Evolutionary conservation across 2,113 vertebrate species (phyloP).

Genomic region (Etheostoma cragini): DNA sequence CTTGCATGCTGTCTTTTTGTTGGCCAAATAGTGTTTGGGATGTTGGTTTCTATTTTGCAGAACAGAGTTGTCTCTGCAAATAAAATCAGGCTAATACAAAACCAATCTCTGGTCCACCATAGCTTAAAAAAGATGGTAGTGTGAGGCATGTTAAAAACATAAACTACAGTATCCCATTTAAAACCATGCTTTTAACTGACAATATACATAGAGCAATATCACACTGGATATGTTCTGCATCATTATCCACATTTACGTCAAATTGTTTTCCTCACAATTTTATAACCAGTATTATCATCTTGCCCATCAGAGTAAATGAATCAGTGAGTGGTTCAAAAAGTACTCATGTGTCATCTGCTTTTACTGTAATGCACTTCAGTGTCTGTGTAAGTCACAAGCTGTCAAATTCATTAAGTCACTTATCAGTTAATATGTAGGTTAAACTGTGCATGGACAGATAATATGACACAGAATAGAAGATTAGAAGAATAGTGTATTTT

Average conservation of each 20-base stretch:
- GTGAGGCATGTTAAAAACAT: background rate
- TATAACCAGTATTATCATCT: background rate
- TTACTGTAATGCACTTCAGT: background rate
- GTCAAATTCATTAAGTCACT: constrained; percentile 2
- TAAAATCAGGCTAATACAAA: background rate
- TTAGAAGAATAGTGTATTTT: constrained; percentile 24
- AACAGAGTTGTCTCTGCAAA: constrained; percentile 4
- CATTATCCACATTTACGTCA: background rate
- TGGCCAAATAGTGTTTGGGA: background rate
- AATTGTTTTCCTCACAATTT: background rate
- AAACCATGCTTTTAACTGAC: background rate
- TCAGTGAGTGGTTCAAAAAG: background rate
- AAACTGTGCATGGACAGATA: background rate
- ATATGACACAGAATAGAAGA: constrained; percentile 11
- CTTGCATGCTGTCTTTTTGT: background rate
- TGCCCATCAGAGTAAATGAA: background rate
- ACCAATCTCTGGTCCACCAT: background rate
- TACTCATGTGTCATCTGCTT: background rate
- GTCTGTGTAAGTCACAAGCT: background rate
- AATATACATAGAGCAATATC: background rate
- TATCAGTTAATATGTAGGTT: background rate
- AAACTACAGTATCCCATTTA: background rate
- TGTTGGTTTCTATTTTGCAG: constrained; percentile 16
- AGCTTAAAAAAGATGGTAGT: background rate
- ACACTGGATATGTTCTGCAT: background rate